Evolutionary conservation across 1,140 invertebrate genomes (phyloP), one percentile per base, ranked within the genome.

Genomic region (Vanessa atalanta): DNA sequence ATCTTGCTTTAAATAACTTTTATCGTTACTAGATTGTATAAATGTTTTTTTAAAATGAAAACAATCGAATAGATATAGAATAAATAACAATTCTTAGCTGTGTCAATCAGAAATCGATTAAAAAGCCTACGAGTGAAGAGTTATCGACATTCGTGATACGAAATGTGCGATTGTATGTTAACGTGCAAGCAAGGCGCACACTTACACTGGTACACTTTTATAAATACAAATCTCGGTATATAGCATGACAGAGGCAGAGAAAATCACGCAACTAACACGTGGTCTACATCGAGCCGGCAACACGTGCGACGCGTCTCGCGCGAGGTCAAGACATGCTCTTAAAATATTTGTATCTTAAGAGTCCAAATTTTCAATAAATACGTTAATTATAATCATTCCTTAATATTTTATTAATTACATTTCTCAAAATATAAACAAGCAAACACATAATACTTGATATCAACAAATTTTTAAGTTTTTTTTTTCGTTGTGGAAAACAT

Each of bases 251-350:
- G 48, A 57, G 66, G 55, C 61, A 72, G 53, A 71, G 70, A 65
- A 71, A 64, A 80, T 77, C 84, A 88, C 79, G 84, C 78, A 55
- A 72, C 66, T 47, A 76, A 69, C 81, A 84, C 84, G 83, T 86
- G 84, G 37, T 53, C 64, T 8, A 15, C 57, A 69, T 57, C 61
- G 63, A 60, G 75, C 78, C 64, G 73, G 47, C 65, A 80, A 65
- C 83, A 80, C 79, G 78, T 85, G 84, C 72, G 57, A 51, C 47
- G 51, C 53, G 63, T 63, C 51, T 57, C 9, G 53, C 37, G 47
- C 72, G 67, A 76, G 73, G 73, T 75, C 77, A 57, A 71, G 65
- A 51, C 60, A 67, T 31, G 20, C 63, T 31, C 67, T 47, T 55
- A 55, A 23, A 65, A 47, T 14, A 61, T 61, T 13, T 60, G 14